Base-by-base conservation (phyloP, 2,888 invertebrate species). In the Trisateles emortualis region DNA sequence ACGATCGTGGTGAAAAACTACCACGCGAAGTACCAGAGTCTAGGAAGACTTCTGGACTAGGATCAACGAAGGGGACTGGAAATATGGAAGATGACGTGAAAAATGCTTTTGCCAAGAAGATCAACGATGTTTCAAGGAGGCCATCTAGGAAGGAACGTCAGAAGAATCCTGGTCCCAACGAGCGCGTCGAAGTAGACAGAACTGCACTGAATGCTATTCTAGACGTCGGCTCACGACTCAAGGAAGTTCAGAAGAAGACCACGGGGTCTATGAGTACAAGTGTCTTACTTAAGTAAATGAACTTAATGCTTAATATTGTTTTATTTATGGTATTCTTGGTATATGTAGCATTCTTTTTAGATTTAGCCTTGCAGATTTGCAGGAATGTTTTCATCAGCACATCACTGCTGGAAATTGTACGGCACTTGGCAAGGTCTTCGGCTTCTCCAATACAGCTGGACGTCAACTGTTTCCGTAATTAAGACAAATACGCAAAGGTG, bases 161-260 rank as follows among this genome's bases (percentile, higher is more conserved):
- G 3, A 52, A 59, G 11, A 36, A 54, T n/a, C 43, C 48, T 35
- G 56, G 59, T 10, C 71, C 66, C 14, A 52, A 68, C 13, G 79
- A 81, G 32, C 61, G 73, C 1, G 77, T 86, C 6, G 82, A 86
- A 8, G 81, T 92, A 8, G 92, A 92, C 49, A 79, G 89, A 56
- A 86, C 89, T 3, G 86, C 90, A n/a, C 73, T 92, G 26, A 89
- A 90, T 67, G 87, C 85, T 3, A 92, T 92, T 47, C 78, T 92
- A 0, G 91, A 92, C 58, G 87, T 90, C 64, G 81, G 89, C 60
- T 76, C 83, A 22, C 84, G 90, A 42, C 59, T 92, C 29, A 78
- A 84, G 52, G 84, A 84, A 41, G 86, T 90, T 48, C 90, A 90
- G 60, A 87, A 72, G 65, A 90, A 82, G 61, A 90, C 88, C 61